These are phyloP conservation scores for Pocillopora grandis DNA, from an alignment of 92 coral and sea anemone species.

Conservation along the genomic window DNA sequence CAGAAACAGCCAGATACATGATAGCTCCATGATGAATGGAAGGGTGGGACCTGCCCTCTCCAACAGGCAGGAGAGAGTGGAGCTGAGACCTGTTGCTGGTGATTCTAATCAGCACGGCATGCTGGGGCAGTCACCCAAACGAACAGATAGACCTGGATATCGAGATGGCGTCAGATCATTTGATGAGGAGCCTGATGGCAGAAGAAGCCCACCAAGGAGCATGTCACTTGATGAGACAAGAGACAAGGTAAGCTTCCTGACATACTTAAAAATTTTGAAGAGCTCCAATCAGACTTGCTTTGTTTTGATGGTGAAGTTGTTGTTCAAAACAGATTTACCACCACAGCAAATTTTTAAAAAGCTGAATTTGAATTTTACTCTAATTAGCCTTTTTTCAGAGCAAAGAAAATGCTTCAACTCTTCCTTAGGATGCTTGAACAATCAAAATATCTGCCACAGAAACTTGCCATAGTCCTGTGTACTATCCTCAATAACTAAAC, in stretches of 20 bases:
- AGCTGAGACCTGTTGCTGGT: background rate
- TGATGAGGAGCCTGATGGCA: constrained; percentile 23
- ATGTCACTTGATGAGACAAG: constrained; percentile 17
- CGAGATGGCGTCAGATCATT: constrained; percentile 10
- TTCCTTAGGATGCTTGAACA: no score
- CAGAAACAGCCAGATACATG: constrained; percentile 5
- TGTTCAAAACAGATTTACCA: no score
- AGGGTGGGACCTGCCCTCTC: constrained; percentile 8
- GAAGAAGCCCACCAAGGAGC: constrained; percentile 20
- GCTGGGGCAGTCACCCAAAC: constrained; percentile 14
- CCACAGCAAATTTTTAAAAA: no score
- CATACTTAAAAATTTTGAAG: no score
- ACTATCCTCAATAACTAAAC: no score
- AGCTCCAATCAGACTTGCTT: no score
- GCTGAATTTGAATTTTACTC: no score
- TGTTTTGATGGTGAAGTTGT: no score
- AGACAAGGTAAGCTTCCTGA: constrained; percentile 16
- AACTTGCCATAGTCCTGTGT: no score
- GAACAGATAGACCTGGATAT: constrained; percentile 15
- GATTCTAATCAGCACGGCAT: constrained; percentile 1
- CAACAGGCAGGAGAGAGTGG: constrained; percentile 14
- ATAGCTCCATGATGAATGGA: background rate
- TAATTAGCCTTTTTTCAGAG: no score
- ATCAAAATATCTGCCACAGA: no score
- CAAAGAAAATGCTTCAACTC: no score